These are phyloP conservation scores for Invenusta paracnida DNA, from an alignment of 2,888 invertebrate genomes.

Conservation along the genomic window DNA sequence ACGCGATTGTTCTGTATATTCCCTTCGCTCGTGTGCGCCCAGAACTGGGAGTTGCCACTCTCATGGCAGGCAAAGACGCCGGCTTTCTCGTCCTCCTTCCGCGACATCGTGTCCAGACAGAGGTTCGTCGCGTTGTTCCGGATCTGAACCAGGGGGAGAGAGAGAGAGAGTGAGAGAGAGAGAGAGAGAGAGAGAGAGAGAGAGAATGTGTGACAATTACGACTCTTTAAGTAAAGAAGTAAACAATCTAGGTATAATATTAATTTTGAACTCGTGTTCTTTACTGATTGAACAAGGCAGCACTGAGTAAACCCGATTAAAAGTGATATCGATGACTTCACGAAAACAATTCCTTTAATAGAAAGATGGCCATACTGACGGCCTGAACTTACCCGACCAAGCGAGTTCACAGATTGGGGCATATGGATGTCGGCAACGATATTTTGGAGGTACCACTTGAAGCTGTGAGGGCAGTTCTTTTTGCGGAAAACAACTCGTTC, in stretches of 20 bases:
- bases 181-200: too few relatives aligned
- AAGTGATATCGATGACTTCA: too few relatives aligned
- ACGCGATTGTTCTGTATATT: neutral
- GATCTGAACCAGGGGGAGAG: neutral
- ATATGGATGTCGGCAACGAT: constrained; percentile 68
- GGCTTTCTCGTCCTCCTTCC: neutral
- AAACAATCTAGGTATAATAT: too few relatives aligned
- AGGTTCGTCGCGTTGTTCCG: neutral
- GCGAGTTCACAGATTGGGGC: neutral
- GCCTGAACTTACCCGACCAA: neutral
- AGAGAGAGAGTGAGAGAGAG: neutral
- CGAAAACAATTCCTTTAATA: too few relatives aligned
- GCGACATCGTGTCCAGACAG: neutral
- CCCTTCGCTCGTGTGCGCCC: neutral
- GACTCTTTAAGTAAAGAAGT: too few relatives aligned
- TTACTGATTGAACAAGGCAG: too few relatives aligned
- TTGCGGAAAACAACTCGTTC: constrained; percentile 72
- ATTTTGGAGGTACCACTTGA: constrained; percentile 81
- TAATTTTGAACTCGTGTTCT: too few relatives aligned
- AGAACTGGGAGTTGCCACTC: neutral
- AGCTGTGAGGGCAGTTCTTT: constrained; percentile 75
- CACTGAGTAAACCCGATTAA: too few relatives aligned
- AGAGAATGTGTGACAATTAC: too few relatives aligned
- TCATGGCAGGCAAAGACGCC: neutral
- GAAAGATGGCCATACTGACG: too few relatives aligned